Evolutionary conservation across 2,888 invertebrate species (phyloP).

Genomic region (Exocentrus adspersus): DNA sequence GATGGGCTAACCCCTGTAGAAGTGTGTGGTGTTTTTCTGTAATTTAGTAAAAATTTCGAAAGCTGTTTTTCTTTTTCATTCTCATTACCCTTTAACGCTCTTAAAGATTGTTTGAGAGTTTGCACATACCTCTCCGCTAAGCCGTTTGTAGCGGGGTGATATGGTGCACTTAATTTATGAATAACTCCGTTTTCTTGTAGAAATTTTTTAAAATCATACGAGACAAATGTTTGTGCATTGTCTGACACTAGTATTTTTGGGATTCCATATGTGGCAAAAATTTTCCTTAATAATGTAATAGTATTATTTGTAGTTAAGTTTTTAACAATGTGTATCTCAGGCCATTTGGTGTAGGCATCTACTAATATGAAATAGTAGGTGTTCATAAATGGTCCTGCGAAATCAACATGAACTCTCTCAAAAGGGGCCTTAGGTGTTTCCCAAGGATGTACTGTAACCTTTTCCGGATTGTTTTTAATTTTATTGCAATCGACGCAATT

Average conservation of each 20-base stretch:
- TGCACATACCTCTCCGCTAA: background rate
- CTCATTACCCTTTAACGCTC: too few relatives aligned
- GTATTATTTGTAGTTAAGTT: background rate
- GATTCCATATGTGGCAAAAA: background rate
- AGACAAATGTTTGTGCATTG: background rate
- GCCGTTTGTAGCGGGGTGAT: background rate
- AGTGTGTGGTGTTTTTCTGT: too few relatives aligned
- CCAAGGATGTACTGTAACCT: background rate
- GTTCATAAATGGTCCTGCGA: too few relatives aligned
- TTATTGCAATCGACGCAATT: slow-evolving; percentile 44
- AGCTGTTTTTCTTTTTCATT: too few relatives aligned
- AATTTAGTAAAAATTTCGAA: too few relatives aligned
- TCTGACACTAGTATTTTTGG: background rate
- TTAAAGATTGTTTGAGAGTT: background rate
- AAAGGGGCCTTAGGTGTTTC: too few relatives aligned
- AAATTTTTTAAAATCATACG: slow-evolving; percentile 12
- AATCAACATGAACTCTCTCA: too few relatives aligned
- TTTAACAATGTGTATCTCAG: background rate
- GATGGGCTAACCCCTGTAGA: too few relatives aligned
- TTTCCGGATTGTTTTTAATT: background rate
- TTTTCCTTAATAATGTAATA: background rate
- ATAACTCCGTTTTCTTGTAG: slow-evolving; percentile 11
- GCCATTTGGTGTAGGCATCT: slow-evolving; percentile 16
- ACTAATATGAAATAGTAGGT: slow-evolving; percentile 2
- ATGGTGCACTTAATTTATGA: background rate